Base-by-base conservation (phyloP, 2,797 vertebrate genomes). In the Champsocephalus gunnari region DNA sequence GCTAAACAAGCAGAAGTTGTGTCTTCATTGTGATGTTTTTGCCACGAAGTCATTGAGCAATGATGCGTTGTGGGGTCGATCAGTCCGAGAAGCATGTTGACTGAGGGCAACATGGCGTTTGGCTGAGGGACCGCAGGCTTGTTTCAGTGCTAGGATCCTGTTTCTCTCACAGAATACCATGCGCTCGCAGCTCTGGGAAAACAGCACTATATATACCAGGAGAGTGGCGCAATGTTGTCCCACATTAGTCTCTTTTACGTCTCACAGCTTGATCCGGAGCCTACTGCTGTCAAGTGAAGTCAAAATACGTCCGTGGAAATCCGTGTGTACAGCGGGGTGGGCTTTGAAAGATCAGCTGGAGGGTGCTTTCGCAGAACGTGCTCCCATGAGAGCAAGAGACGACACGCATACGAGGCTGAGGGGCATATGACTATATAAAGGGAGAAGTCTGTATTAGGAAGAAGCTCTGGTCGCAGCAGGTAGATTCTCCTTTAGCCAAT, bases 81-180 rank as follows among this genome's bases (percentile, higher is more conserved):
- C 62, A 12, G 82, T 87, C 41, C 71, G 72, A 12, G 71, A 8
- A n/a, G 66, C 32, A 19, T 6, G 21, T 43, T 75, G 59, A 49
- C 4, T 6, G 49, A 65, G 61, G 53, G 49, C 47, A 80, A 80
- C 83, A 54, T 73, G 75, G 53, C 2, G 60, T 77, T 87, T 75
- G 73, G 81, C 73, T 66, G 41, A 54, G 11, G 59, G 73, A 85
- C 63, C 79, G 76, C 51, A 50, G 73, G 66, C 83, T 79, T 56
- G 66, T 79, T 87, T 89, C 83, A 89, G 87, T 77, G 54, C 3
- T 19, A 12, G 85, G 90, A 90, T 95, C 92, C 73, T 28, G 88
- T 95, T 94, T 93, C 92, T 73, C 86, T 83, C 86, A 77, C 87
- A 77, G 89, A 91, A 92, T 92, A 88, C 85, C 92, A 79, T 19